Evolutionary conservation across 2,888 invertebrate species (phyloP).

Genomic region (Lycia hirtaria): DNA sequence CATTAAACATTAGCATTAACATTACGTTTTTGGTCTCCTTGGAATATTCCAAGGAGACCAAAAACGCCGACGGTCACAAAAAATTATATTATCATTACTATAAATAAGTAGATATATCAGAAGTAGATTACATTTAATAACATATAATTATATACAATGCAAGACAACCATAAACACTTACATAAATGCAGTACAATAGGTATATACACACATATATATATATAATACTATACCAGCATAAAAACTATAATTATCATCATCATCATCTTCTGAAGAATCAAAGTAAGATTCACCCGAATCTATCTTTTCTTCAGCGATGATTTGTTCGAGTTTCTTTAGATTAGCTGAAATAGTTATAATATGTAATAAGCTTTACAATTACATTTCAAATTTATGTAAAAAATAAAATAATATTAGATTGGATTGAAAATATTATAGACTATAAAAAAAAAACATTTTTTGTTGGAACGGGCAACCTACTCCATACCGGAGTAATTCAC

Average conservation of each 20-base stretch:
- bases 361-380: not conserved
- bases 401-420: too few species aligned
- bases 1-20: too few species aligned
- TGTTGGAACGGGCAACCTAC: too few species aligned
- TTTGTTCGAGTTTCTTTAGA: slow-evolving; percentile 6
- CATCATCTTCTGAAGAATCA: slow-evolving; percentile 11
- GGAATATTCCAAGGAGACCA: too few species aligned
- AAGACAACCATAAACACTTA: not conserved
- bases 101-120: too few species aligned
- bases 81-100: too few species aligned
- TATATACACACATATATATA: slow-evolving; percentile 6
- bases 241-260: slow-evolving; percentile 8
- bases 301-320: not conserved
- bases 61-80: too few species aligned
- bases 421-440: too few species aligned
- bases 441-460: too few species aligned
- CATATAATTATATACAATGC: not conserved
- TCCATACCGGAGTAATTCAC: too few species aligned
- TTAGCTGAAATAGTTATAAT: slow-evolving; percentile 1
- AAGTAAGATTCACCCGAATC: slow-evolving; percentile 2
- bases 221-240: slow-evolving; percentile 22
- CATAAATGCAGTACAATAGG: not conserved
- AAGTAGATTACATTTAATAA: not conserved
- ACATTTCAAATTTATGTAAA: not conserved
- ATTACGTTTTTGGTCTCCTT: too few species aligned